Evolutionary conservation across 2,888 invertebrate genomes (phyloP), one percentile per base, ranked within the genome.

Genomic region (Pristionchus fissidentatus): DNA sequence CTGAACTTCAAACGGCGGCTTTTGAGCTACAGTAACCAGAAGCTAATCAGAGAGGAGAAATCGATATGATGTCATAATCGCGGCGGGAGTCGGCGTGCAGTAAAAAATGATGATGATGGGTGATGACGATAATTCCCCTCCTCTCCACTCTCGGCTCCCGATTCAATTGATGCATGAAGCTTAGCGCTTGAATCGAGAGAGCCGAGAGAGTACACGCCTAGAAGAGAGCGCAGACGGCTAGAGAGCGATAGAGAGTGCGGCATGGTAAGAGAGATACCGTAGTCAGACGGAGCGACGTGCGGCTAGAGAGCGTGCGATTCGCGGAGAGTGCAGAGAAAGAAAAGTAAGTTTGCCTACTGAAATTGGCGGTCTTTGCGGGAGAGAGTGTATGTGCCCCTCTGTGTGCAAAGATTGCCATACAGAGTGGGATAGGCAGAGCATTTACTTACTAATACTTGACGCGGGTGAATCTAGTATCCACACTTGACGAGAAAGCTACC

Each of bases 151-250:
- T 70, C 43, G 70, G 70, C 70, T 70, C 70, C 70, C 70, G 70
- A 70, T 70, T 70, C 70, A 70, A 70, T 70, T 70, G 70, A 70
- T 70, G 70, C 70, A 70, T 70, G 70, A 70, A 70, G 70, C 70
- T 70, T 70, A 70, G 70, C 70, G 70, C n/a, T n/a, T 70, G 70
- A 70, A 70, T 70, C 43, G 70, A 70, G 70, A 70, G 43, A 52
- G 60, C 10, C 70, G 43, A 70, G 70, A 70, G 70, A 70, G 70
- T 41, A 41, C 1, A 38, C n/a, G 66, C 35, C 35, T 35, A 29
- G 66, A 38, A 66, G 66, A 66, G 66, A 19, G 66, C 15, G 66
- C n/a, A 70, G 70, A 70, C 41, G 41, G 41, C n/a, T 7, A 70
- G 70, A 29, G 13, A n/a, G 70, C 26, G 41, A n/a, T 38, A 70